A percentile compares a stretch with the other conserved stretches of the same genome.
These are phyloP conservation scores for Actinernus sp. DNA, from an alignment of 92 coral and sea anemone species.

Conservation along the genomic window DNA sequence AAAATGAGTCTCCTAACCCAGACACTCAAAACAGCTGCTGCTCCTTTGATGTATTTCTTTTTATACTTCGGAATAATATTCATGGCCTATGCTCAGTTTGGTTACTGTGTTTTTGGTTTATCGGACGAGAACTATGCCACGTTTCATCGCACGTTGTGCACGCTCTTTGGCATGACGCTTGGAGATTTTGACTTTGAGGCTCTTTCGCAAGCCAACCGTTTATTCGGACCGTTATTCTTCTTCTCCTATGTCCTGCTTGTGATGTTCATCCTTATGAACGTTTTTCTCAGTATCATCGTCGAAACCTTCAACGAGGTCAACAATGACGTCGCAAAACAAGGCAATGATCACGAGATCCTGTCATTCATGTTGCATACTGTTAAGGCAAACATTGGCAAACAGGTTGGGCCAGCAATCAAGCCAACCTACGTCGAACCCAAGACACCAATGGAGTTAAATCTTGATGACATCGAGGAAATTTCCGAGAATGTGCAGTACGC, in stretches of 20 bases:
- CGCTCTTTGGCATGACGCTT: constrained; percentile 81
- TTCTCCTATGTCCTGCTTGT: constrained; percentile 80
- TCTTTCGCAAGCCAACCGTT: constrained; percentile 58
- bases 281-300: constrained; percentile 82
- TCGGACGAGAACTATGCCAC: constrained; percentile 68
- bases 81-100: constrained; percentile 87
- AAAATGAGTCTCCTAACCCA: constrained; percentile 76
- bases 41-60: constrained; percentile 79
- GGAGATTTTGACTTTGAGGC: constrained; percentile 85
- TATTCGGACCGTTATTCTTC: constrained; percentile 87
- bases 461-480: constrained; percentile 83
- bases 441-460: constrained; percentile 71
- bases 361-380: constrained; percentile 93
- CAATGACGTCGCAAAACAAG: constrained; percentile 80
- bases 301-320: constrained; percentile 82
- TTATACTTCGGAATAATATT: constrained; percentile 77
- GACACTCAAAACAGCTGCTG: constrained; percentile 77
- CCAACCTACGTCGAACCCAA: constrained; percentile 90
- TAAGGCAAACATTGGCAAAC: constrained; percentile 89
- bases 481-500: constrained; percentile 90
- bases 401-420: constrained; percentile 95
- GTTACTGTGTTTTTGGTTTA: constrained; percentile 71
- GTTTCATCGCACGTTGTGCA: constrained; percentile 74
- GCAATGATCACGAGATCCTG: constrained; percentile 92
- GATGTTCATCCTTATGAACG: constrained; percentile 87